These are phyloP conservation scores for Poeciliopsis presidionis DNA, from an alignment of 2,797 vertebrate species.

Conservation along the genomic window DNA sequence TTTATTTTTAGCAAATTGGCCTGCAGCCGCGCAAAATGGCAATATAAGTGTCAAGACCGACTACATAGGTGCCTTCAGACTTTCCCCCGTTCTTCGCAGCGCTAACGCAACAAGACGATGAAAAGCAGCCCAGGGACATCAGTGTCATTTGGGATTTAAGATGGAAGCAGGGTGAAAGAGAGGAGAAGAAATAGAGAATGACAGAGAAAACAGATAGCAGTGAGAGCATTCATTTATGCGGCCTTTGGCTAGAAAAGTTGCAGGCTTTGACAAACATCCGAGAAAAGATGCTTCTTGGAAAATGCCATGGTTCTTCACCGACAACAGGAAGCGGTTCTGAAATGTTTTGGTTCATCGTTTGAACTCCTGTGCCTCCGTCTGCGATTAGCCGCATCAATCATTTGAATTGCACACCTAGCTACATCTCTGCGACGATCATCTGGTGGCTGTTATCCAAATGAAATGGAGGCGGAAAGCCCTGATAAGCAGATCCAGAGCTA, in stretches of 20 bases:
- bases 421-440: conserved; percentile 37
- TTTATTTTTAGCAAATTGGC: conserved; percentile 46
- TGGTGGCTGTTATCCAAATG: conserved; percentile 52
- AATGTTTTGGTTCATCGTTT: conserved; percentile 44
- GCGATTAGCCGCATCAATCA: conserved; percentile 53
- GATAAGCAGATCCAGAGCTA: conserved; percentile 48
- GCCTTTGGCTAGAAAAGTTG: conserved; percentile 50
- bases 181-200: conserved; percentile 51
- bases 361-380: conserved; percentile 23
- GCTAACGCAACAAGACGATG: conserved; percentile 47
- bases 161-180: conserved; percentile 36
- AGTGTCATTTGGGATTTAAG: conserved; percentile 67
- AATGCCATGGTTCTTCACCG: conserved; percentile 2
- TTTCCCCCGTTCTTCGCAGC: conserved; percentile 22
- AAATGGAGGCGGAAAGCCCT: conserved; percentile 43
- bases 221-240: conserved; percentile 43
- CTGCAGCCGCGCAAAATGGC: conserved; percentile 36
- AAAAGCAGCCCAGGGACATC: conserved; percentile 66
- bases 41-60: conserved; percentile 53
- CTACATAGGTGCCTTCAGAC: conserved; percentile 37
- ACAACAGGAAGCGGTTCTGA: conserved; percentile 32
- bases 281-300: conserved; percentile 43
- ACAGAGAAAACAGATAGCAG: conserved; percentile 43
- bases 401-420: conserved; percentile 29
- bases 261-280: conserved; percentile 36